These are phyloP conservation scores for Xiphophorus couchianus DNA, from an alignment of 2,113 vertebrate species.

Conservation along the genomic window DNA sequence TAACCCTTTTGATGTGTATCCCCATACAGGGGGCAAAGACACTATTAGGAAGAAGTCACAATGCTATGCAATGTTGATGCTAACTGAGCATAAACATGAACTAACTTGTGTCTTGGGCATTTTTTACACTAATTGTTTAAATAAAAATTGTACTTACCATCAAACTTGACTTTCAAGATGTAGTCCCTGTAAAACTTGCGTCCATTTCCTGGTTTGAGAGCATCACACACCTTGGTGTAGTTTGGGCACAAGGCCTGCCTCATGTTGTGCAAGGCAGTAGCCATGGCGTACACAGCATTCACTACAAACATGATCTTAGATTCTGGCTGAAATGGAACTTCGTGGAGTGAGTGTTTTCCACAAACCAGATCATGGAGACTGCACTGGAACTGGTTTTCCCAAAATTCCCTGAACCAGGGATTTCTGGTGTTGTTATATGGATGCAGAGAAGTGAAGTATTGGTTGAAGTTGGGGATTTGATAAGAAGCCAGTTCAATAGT, in stretches of 20 bases:
- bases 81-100: not conserved
- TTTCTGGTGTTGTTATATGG: constrained; percentile 95
- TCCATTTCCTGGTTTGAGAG: constrained; percentile 92
- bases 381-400: constrained; percentile 96
- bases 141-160: constrained; percentile 83
- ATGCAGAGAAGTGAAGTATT: constrained; percentile 89
- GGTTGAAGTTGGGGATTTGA: constrained; percentile 87
- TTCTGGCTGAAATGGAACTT: constrained; percentile 90
- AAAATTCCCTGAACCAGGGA: constrained; percentile 97
- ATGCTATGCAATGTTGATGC: not conserved
- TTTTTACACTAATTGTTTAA: not conserved
- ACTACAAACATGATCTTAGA: constrained; percentile 98
- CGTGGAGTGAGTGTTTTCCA: constrained; percentile 84
- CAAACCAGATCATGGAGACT: constrained; percentile 87
- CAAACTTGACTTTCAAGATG: constrained; percentile 95
- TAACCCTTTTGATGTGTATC: no score
- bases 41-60: not conserved
- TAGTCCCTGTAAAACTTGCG: constrained; percentile 96
- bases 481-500: constrained; percentile 96
- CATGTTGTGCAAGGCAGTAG: constrained; percentile 94
- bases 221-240: constrained; percentile 87
- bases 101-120: not conserved
- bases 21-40: not conserved
- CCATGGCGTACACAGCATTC: constrained; percentile 96
- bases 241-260: constrained; percentile 90